phyloP scores from a whole-genome alignment of 1,140 invertebrate genomes.

The Epicauta chinensis region DNA sequence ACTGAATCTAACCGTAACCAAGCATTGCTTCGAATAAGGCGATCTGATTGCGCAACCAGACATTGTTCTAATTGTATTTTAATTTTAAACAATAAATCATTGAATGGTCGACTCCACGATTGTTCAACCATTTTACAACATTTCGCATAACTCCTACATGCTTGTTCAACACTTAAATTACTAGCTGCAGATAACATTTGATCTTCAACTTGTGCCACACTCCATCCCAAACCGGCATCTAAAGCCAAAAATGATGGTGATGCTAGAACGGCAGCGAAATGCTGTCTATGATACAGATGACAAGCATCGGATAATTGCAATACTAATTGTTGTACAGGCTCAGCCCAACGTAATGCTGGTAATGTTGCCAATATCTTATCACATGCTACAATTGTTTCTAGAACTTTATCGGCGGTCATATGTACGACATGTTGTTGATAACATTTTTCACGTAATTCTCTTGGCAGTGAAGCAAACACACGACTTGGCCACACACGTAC shows the following conservation, averaged over 20 bases:
- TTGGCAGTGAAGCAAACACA: conserved; percentile 71
- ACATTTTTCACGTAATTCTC: conserved; percentile 74
- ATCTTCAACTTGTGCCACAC: conserved; percentile 60
- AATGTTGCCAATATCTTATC: conserved; percentile 62
- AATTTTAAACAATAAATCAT: conserved; percentile 39
- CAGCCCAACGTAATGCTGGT: conserved; percentile 65
- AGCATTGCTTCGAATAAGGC: conserved; percentile 54
- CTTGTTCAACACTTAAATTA: conserved; percentile 60
- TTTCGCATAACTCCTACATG: conserved; percentile 59
- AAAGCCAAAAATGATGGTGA: conserved; percentile 59
- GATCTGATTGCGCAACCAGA: conserved; percentile 53
- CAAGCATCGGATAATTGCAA: conserved; percentile 61
- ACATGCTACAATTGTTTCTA: conserved; percentile 57
- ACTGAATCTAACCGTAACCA: conserved; percentile 60
- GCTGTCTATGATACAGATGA: conserved; percentile 52
- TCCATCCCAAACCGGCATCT: conserved; percentile 59
- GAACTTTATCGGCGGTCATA: conserved; percentile 50
- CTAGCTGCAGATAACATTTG: conserved; percentile 58
- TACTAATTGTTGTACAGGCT: conserved; percentile 59
- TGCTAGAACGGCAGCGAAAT: conserved; percentile 57
- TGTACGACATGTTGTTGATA: conserved; percentile 74
- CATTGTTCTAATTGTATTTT: conserved; percentile 54
- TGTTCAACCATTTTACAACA: conserved; percentile 37
- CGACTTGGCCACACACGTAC: conserved; percentile 80
- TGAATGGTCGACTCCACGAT: conserved; percentile 30